Percentiles rank a stretch among this genome's conserved stretches.
Conservation (phyloP, 1,140 invertebrate species). For the Lepidotrigona ventralis region DNA sequence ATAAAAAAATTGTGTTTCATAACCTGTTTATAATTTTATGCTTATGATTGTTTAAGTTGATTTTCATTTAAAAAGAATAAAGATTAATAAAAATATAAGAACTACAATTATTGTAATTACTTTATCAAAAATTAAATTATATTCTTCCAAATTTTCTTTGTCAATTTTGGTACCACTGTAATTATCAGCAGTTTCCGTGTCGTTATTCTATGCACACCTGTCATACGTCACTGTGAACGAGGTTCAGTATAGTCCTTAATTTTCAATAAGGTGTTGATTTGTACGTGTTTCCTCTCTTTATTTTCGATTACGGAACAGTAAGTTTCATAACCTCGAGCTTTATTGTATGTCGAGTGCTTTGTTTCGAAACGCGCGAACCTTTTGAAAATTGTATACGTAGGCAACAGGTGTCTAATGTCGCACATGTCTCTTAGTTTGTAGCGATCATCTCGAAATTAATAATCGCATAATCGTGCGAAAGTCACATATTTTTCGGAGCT, state of each 20-base stretch:
- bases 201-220: conserved; percentile 30
- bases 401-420: conserved; percentile 63
- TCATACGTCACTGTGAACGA: conserved; percentile 14
- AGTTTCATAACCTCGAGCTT: neutral
- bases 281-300: neutral
- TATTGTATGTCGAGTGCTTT: neutral
- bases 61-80: neutral
- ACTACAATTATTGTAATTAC: neutral
- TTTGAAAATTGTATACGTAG: conserved; percentile 54
- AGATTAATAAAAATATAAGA: neutral
- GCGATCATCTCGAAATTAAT: neutral
- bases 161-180: conserved; percentile 37
- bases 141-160: conserved; percentile 10
- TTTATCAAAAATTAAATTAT: neutral
- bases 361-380: conserved; percentile 32
- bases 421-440: conserved; percentile 15
- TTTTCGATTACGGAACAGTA: neutral
- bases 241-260: conserved; percentile 19
- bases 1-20: neutral
- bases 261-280: conserved; percentile 8
- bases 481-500: neutral
- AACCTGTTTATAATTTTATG: neutral
- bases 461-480: too few species aligned
- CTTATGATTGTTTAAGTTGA: neutral
- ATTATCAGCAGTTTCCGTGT: conserved; percentile 7